A percentile compares a stretch with the other conserved stretches of the same genome.
Conservation (phyloP, 2,113 vertebrate genomes). For the Ciconia stormi region DNA sequence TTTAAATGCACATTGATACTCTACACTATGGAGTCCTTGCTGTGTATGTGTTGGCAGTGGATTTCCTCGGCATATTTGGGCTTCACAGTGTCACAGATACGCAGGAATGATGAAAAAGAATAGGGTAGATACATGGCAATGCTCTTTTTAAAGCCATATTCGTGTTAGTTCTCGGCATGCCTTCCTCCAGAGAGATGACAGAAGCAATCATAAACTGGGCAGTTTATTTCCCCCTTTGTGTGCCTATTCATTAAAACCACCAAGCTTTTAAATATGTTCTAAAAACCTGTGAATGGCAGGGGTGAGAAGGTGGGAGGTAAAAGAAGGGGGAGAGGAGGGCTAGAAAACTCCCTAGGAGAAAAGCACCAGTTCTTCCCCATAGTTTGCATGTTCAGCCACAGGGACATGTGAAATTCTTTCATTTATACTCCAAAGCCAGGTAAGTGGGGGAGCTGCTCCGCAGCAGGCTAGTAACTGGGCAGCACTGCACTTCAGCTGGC, state of each 20-base stretch:
- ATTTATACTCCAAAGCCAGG: not conserved
- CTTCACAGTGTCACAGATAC: not conserved
- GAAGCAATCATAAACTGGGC: not conserved
- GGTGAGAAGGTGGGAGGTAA: not conserved
- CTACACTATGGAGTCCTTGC: not conserved
- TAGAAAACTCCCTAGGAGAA: not conserved
- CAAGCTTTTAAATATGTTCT: constrained; percentile 19
- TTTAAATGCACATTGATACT: not conserved
- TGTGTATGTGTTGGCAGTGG: not conserved
- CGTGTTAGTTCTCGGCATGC: not conserved
- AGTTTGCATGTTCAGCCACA: not conserved
- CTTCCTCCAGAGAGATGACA: not conserved
- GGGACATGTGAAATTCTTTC: not conserved
- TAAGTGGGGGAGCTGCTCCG: not conserved
- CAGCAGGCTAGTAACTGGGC: not conserved
- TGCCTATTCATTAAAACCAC: constrained; percentile 20
- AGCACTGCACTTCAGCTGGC: not conserved
- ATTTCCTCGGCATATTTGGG: not conserved
- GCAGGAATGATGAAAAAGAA: not conserved
- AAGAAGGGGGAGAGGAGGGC: not conserved
- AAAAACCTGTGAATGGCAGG: not conserved
- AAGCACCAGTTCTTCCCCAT: not conserved
- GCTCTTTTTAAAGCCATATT: not conserved
- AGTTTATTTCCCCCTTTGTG: not conserved
- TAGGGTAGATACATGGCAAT: not conserved